Base-by-base conservation (phyloP, 2,888 invertebrate species). In the Alsophila aescularia region DNA sequence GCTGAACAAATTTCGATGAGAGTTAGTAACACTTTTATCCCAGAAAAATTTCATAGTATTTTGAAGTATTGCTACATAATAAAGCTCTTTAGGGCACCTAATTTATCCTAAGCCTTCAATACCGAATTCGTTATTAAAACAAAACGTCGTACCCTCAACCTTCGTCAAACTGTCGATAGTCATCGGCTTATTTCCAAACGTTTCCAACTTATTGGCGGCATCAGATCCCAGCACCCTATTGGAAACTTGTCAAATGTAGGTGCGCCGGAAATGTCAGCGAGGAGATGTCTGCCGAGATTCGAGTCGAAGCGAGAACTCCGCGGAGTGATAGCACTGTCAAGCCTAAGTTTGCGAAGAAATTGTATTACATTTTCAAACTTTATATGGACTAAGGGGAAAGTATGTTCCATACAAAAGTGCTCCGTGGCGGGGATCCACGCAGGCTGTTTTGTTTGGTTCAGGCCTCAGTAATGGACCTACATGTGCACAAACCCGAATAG, bases 171-270 rank as follows among this genome's bases (percentile, higher is more conserved):
- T 40, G 39, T 52, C 48, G 37, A 47, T 48, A 53, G 41, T 42
- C 50, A 47, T 53, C 45, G 44, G 39, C 35, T 44, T 44, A 55
- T 55, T 50, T 40, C 35, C 44, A 45, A 50, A 55, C 50, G 43
- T 44, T 49, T 49, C 24, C 54, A 12, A 56, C 31, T 57, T 55
- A 45, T 49, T 56, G 47, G 52, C 34, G 36, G 29, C 52, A 58
- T 59, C 59, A 60, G 48, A 55, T 54, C 52, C 55, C 37, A 32
- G 13, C 13, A 13, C 44, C 32, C 52, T 62, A 64, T 60, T 64
- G 59, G 60, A 45, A 55, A 55, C 55, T 54, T 55, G 55, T 55
- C 55, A 61, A 45, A 52, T 45, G 44, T 44, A 55, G 48, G 42
- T 48, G 31, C 48, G 37, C 49, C 31, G 52, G 52, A 58, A 58